Base-by-base conservation (phyloP, 2,113 vertebrate species). In the Carollia perspicillata region DNA sequence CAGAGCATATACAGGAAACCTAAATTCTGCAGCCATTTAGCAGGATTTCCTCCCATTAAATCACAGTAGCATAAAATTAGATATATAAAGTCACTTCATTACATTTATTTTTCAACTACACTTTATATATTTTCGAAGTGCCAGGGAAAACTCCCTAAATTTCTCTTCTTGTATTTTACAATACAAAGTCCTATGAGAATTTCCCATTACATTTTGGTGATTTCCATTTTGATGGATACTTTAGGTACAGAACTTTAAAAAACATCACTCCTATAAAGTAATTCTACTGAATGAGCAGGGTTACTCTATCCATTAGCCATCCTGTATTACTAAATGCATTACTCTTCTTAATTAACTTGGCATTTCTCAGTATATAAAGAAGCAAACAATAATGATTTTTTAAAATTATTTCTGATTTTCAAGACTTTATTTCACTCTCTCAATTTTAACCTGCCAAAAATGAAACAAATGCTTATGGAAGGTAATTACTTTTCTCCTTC, bases 381-480 rank as follows among this genome's bases (percentile, higher is more conserved):
- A 97, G 94, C 28, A 63, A 90, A 92, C 90, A 97, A 91, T 95
- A 96, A 95, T 94, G 63, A 79, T 97, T 97, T 96, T 94, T 40
- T n/a, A n/a, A 89, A 96, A 96, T 96, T 96, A 94, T 93, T 90
- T 74, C 65, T 0, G 0, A 40, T 95, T 98, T 97, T 95, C 55
- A 97, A 90, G 96, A 8, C 72, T 98, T 95, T 95, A 20, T 96
- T 97, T 84, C 23, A 90, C 60, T 95, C 95, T 47, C 74, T 97
- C 51, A 84, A 65, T 97, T 97, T 97, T 97, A 98, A 89, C 63
- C 72, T 97, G 96, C 44, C 96, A 97, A 97, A 97, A 98, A 97
- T 95, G 93, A 97, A 98, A 96, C 92, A 97, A 97, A 96, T 97
- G 71, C 91, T 94, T 95, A 95, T 90, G 84, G 58, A 98, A 97